Conservation (phyloP, 2,113 vertebrate genomes). For the Empidonax traillii region DNA sequence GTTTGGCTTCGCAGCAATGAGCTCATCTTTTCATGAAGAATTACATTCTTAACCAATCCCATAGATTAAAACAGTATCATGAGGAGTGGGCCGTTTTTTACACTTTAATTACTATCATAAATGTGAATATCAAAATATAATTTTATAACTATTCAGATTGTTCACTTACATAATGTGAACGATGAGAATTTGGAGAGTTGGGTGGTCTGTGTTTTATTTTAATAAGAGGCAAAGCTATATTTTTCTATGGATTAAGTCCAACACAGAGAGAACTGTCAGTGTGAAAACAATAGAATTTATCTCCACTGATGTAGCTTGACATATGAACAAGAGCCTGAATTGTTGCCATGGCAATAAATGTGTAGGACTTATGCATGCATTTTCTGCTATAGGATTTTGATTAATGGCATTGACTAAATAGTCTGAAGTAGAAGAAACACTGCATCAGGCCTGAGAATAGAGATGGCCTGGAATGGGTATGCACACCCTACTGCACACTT, state of each 20-base stretch:
- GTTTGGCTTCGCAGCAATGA: slow-evolving; percentile 39
- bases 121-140: slow-evolving; percentile 46
- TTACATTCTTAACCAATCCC: slow-evolving; percentile 33
- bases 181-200: slow-evolving; percentile 45
- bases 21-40: slow-evolving; percentile 55
- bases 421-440: slow-evolving; percentile 75
- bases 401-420: slow-evolving; percentile 86
- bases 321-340: slow-evolving; percentile 99
- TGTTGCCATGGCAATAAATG: slow-evolving; percentile 99
- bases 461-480: slow-evolving; percentile 21
- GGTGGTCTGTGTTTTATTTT: slow-evolving; percentile 74
- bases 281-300: slow-evolving; percentile 96
- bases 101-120: slow-evolving; percentile 36
- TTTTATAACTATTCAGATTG: slow-evolving; percentile 28
- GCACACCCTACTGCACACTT: slow-evolving; percentile 20
- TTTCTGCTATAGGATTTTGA: slow-evolving; percentile 91
- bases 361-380: slow-evolving; percentile 99
- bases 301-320: slow-evolving; percentile 98
- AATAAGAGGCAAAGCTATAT: slow-evolving; percentile 77
- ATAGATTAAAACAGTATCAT: slow-evolving; percentile 44
- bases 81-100: neutral
- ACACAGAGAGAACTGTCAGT: slow-evolving; percentile 85
- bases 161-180: neutral
- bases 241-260: slow-evolving; percentile 84
- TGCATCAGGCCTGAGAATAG: slow-evolving; percentile 66